A percentile compares a stretch with the other conserved stretches of the same genome.
Evolutionary conservation across 92 coral and sea anemone genomes (phyloP).

Genomic region (Diadumene lineata): DNA sequence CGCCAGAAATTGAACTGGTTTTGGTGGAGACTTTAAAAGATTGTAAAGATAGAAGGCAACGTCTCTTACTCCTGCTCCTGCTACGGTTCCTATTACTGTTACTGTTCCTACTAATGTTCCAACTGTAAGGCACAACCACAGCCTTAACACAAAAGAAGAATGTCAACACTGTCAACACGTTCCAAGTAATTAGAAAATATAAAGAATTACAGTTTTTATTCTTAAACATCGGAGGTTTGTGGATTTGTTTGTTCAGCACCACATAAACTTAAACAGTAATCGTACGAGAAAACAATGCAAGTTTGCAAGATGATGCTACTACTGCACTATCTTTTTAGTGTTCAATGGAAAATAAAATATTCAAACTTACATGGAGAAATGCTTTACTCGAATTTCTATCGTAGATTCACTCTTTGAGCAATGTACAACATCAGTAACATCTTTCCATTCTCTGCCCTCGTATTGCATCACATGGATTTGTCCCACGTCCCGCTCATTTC

Average conservation of each 20-base stretch:
- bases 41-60: background rate
- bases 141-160: no score
- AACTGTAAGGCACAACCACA: no score
- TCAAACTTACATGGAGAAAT: slow-evolving; percentile 10
- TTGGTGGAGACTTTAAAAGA: background rate
- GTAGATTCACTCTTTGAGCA: background rate
- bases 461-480: background rate
- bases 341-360: background rate
- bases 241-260: no score
- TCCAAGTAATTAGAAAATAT: no score
- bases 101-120: background rate
- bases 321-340: background rate
- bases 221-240: no score
- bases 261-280: no score
- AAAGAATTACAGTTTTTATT: no score
- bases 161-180: no score
- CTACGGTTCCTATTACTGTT: background rate
- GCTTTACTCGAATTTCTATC: slow-evolving; percentile 1
- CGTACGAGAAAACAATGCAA: background rate
- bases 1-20: no score
- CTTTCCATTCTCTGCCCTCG: slow-evolving; percentile 5
- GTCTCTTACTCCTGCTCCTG: background rate
- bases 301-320: background rate
- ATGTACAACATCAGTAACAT: background rate
- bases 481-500: background rate